These are phyloP conservation scores for Drosophila robusta DNA, from an alignment of 2,888 invertebrate species.

Conservation along the genomic window DNA sequence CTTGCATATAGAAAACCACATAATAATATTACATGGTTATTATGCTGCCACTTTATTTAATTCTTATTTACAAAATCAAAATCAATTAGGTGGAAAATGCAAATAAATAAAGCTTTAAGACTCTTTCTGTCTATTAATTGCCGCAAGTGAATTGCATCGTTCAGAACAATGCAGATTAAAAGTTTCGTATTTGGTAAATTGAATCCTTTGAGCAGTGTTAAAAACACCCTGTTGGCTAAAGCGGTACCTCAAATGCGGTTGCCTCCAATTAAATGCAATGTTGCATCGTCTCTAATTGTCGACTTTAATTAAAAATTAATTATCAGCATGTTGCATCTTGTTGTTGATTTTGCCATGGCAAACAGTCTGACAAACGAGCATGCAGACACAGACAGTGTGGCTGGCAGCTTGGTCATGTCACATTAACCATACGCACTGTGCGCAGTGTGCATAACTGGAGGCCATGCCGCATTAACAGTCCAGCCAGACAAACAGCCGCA, in stretches of 20 bases:
- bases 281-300: conserved; percentile 51
- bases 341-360: conserved; percentile 58
- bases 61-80: background rate
- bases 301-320: conserved; percentile 71
- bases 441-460: conserved; percentile 63
- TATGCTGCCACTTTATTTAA: background rate
- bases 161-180: background rate
- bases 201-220: conserved; percentile 3
- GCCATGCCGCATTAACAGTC: conserved; percentile 43
- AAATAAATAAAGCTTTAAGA: background rate
- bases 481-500: conserved; percentile 16
- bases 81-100: background rate
- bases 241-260: conserved; percentile 11
- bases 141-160: background rate
- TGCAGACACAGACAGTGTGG: conserved; percentile 31
- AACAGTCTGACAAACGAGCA: conserved; percentile 48
- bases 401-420: conserved; percentile 66
- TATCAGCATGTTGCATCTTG: conserved; percentile 64
- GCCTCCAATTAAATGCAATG: conserved; percentile 21
- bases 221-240: background rate
- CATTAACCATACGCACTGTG: conserved; percentile 78
- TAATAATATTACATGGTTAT: background rate
- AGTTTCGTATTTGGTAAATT: background rate
- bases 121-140: background rate
- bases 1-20: too few relatives aligned